Evolutionary conservation across 2,797 vertebrate genomes (phyloP), one percentile per base, ranked within the genome.

Genomic region (Tinamus major): DNA sequence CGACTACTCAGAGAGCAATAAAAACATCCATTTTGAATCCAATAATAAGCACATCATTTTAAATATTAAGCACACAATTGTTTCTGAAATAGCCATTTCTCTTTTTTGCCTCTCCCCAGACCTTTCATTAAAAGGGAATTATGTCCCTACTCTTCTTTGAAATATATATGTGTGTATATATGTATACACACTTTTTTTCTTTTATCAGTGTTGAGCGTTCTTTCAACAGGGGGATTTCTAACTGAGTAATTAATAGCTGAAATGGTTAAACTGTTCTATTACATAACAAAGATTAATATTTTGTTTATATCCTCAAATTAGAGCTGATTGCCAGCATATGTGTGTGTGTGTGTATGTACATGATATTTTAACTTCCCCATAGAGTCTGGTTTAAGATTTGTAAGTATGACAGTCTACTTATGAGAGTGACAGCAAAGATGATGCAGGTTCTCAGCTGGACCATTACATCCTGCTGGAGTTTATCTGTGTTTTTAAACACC

Each of bases 1-100:
- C 9, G 79, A 87, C 86, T 94, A 80, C 42, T 92, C 39, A 63
- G 49, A 90, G 61, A 31, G 35, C 61, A 94, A 69, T 71, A 78
- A 58, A 86, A 67, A 83, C 11, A 20, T 80, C 31, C 4, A 42
- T 87, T 69, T 74, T 81, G 18, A 69, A 48, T 42, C 46, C 46
- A 75, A 78, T 9, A 70, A 78, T 74, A 85, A 86, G 51, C 6
- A 63, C 16, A 5, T 26, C 0, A 62, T 87, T 86, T 91, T 93
- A 91, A 92, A 93, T 87, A 81, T 85, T 61, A 91, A 77, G 5
- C 41, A 79, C 24, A 70, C 80, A 87, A 48, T 17, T 0, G 10
- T 88, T 89, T 90, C 53, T 53, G 74, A 88, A 96, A 55, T 8
- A 91, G 18, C 6, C 1, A 14, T 85, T 89, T 87, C 23, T 62